Evolutionary conservation across 1,140 invertebrate genomes (phyloP).

Genomic region (Sarcophaga bullata): DNA sequence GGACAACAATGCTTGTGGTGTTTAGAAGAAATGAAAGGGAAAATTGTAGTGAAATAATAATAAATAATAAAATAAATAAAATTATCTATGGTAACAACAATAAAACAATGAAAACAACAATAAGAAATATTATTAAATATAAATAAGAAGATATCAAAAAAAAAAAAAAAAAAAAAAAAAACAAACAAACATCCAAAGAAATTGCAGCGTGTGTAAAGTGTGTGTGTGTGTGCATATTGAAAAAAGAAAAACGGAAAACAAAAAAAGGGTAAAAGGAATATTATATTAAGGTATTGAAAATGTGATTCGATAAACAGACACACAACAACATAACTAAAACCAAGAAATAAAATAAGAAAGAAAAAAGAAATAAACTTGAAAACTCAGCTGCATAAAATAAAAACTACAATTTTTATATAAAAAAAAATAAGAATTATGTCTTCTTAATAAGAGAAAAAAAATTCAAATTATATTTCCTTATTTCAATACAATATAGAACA

Average conservation of each 20-base stretch:
- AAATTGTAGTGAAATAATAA: too few relatives aligned
- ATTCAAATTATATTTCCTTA: conserved; percentile 7
- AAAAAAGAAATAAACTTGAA: conserved; percentile 12
- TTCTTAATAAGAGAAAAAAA: neutral
- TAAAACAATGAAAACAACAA: neutral
- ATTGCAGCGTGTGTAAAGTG: neutral
- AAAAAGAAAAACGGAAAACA: neutral
- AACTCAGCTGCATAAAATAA: conserved; percentile 29
- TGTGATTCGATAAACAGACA: neutral
- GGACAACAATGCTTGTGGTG: too few relatives aligned
- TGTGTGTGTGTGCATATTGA: neutral
- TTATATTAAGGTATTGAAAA: neutral
- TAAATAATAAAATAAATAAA: too few relatives aligned
- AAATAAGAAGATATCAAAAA: neutral
- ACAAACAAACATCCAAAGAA: neutral
- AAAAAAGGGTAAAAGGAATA: conserved; percentile 10
- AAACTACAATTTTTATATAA: neutral
- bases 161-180: neutral
- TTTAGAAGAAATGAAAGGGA: too few relatives aligned
- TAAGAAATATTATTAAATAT: neutral
- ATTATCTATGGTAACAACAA: neutral
- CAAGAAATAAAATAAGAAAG: conserved; percentile 7
- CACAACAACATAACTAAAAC: conserved; percentile 8
- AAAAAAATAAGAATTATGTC: neutral
- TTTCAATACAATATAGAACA: neutral